Base-by-base conservation (phyloP, 2,888 invertebrate genomes). In the Aporophyla nigra region DNA sequence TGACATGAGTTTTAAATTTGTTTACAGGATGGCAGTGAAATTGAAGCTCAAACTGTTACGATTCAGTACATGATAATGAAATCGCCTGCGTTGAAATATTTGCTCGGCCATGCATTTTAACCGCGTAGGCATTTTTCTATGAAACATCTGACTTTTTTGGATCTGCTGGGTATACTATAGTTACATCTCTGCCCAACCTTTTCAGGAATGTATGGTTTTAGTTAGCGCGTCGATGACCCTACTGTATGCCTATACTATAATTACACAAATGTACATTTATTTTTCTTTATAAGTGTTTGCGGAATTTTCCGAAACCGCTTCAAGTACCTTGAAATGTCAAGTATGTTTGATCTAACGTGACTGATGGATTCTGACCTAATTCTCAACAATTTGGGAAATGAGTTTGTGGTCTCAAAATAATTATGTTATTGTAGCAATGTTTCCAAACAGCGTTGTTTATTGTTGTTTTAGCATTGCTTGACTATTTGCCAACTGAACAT, bases 291-390 rank as follows among this genome's bases (percentile, higher is more conserved):
- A 76, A 76, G 62, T 86, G 80, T 80, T 88, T 71, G 76, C n/a
- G 56, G 68, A 67, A 69, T 78, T 78, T 75, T 72, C 27, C 61
- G 69, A 78, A 82, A 78, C 76, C 54, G 78, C 66, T 68, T 65
- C 63, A 65, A 80, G 76, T 71, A 33, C 88, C 89, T 89, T 89
- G 86, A 83, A 59, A 76, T 76, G 88, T 80, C 91, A 83, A 82
- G 76, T 78, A 79, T 86, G 86, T 90, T 90, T 86, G 88, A 88
- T 80, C 82, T 85, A 63, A 67, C 67, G 74, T 89, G 91, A 91
- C 80, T 80, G 90, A 89, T 87, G 85, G 72, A 67, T 68, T 80
- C 76, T 86, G 86, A 84, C 83, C 86, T 74, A 84, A 74, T 85
- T 89, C 83, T 85, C 61, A 75, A 49, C 68, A 66, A 53, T 74